Evolutionary conservation across 2,113 vertebrate genomes (phyloP).

Genomic region (Muntiacus muntjak): DNA sequence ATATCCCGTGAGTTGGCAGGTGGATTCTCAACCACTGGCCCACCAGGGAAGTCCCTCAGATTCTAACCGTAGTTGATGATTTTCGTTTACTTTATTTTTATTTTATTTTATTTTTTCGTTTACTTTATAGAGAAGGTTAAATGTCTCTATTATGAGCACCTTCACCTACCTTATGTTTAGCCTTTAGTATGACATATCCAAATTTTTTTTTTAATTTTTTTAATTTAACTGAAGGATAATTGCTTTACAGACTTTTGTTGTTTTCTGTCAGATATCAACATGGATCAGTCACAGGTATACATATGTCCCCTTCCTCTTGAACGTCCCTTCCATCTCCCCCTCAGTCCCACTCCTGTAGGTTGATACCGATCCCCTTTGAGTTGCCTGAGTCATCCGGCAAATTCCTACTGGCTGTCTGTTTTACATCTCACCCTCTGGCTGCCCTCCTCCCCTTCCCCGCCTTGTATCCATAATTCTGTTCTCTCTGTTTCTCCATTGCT

Average conservation of each 20-base stretch:
- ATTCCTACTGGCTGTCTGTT: background rate
- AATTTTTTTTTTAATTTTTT: background rate
- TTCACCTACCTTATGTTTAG: background rate
- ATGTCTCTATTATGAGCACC: background rate
- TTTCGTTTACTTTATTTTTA: background rate
- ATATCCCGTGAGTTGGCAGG: background rate
- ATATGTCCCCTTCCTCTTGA: background rate
- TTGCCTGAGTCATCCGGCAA: background rate
- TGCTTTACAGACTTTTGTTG: background rate
- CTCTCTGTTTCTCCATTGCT: background rate
- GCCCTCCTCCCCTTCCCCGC: accelerated
- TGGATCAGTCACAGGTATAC: background rate
- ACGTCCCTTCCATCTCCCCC: background rate
- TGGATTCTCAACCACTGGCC: background rate
- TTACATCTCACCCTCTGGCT: background rate
- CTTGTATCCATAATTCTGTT: background rate
- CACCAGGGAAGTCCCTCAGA: background rate
- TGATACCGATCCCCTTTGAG: background rate
- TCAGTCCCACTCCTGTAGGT: background rate
- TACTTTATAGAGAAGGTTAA: background rate
- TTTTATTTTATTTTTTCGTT: background rate
- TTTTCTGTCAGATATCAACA: background rate
- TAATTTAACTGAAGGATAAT: background rate
- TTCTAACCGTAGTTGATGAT: background rate
- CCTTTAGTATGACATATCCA: background rate